A percentile compares a stretch with the other conserved stretches of the same genome.
phyloP scores from a whole-genome alignment of 1,140 invertebrate species.

The Panagrolaimus sp. region DNA sequence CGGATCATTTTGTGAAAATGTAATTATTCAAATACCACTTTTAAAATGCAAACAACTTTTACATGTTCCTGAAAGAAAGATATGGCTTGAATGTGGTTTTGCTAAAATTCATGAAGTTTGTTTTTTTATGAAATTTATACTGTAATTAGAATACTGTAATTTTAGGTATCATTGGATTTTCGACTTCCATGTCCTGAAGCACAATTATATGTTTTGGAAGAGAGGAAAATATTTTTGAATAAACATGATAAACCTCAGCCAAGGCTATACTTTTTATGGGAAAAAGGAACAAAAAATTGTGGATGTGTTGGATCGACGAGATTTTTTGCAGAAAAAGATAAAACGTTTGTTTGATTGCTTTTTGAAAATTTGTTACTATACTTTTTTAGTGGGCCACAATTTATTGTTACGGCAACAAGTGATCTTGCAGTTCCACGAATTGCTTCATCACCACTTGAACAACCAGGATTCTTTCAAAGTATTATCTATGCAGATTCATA shows the following conservation, averaged over 20 bases:
- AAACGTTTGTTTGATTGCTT: not conserved
- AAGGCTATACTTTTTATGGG: slow-evolving; percentile 89
- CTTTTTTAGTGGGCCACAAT: not conserved
- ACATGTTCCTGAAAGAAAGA: slow-evolving; percentile 34
- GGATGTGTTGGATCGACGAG: slow-evolving; percentile 87
- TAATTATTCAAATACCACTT: slow-evolving; percentile 30
- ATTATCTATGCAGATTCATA: slow-evolving; percentile 18
- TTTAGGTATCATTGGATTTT: slow-evolving; percentile 37
- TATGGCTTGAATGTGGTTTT: slow-evolving; percentile 87
- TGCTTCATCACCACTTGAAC: slow-evolving; percentile 16
- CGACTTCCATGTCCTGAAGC: slow-evolving; percentile 52
- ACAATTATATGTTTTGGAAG: slow-evolving; percentile 57
- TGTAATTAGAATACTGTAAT: too few relatives aligned
- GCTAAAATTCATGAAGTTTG: slow-evolving; percentile 66
- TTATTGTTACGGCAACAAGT: not conserved
- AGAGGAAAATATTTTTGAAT: slow-evolving; percentile 69
- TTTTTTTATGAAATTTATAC: too few relatives aligned
- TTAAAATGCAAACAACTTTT: slow-evolving; percentile 30
- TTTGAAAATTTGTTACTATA: too few relatives aligned
- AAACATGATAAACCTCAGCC: slow-evolving; percentile 80
- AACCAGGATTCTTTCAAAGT: slow-evolving; percentile 43
- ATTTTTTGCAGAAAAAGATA: slow-evolving; percentile 71
- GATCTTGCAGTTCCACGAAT: slow-evolving; percentile 30
- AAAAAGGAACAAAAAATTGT: slow-evolving; percentile 68
- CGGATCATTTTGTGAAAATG: slow-evolving; percentile 42